Conservation (phyloP, 2,797 vertebrate genomes). For the Bufotes viridis region DNA sequence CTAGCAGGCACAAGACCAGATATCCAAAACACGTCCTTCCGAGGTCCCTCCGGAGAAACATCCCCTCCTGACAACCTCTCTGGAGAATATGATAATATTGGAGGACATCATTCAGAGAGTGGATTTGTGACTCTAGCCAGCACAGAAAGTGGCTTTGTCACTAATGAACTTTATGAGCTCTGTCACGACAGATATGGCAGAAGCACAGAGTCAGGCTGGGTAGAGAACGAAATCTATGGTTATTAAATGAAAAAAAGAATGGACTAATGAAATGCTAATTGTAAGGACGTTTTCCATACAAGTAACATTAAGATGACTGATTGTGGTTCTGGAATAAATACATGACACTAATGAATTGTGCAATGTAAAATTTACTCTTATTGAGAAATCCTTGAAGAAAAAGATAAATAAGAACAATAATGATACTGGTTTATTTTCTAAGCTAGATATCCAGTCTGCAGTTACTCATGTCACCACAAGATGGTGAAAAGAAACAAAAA, state of each 20-base stretch:
- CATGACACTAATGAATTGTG: background rate
- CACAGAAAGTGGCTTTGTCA: conserved; percentile 89
- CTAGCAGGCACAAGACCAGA: conserved; percentile 77
- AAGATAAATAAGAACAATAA: background rate
- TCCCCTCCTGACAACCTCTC: conserved; percentile 67
- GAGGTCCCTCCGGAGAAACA: conserved; percentile 63
- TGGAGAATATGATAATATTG: conserved; percentile 79
- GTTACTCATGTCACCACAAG: conserved; percentile 28
- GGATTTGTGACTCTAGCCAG: conserved; percentile 78
- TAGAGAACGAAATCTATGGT: conserved; percentile 84
- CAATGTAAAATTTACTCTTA: background rate
- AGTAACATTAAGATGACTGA: background rate
- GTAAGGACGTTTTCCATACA: background rate
- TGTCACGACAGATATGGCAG: conserved; percentile 75
- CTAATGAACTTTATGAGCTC: conserved; percentile 92
- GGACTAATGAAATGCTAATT: background rate
- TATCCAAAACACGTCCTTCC: conserved; percentile 80
- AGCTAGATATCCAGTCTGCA: background rate
- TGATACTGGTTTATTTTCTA: background rate
- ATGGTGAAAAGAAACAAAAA: conserved; percentile 26
- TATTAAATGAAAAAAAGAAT: conserved; percentile 64
- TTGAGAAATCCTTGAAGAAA: background rate
- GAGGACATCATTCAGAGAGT: conserved; percentile 70
- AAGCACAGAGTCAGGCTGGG: conserved; percentile 86
- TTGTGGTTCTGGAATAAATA: background rate